Base-by-base conservation (phyloP, 2,888 invertebrate species). In the Hirudinaria manillensis region DNA sequence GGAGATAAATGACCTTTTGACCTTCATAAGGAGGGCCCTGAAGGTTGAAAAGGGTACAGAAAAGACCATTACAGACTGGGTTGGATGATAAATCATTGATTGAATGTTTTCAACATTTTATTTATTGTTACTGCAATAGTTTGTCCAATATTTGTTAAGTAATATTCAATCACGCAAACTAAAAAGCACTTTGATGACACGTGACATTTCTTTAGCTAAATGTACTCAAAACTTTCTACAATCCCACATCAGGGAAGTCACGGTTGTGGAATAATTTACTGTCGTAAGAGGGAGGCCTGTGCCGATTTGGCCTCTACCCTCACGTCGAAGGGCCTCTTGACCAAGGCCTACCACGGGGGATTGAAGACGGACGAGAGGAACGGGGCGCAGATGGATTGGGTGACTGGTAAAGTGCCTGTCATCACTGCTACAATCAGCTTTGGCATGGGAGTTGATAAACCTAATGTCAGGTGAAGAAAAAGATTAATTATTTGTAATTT, bases 401-500 rank as follows among this genome's bases (percentile, higher is more conserved):
- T 94, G 87, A 88, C 88, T 53, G 97, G 97, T 0, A 90, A 90
- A 79, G 90, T 91, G 81, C 90, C 93, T 2, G 92, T 97, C 38
- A 96, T 99, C 79, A 92, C 92, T 79, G 98, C 99, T 4, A 99
- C 99, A 0, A 91, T 98, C 76, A 96, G 96, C 82, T 99, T 99
- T 87, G 99, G 99, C 56, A 99, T 99, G 99, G 99, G 99, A 70
- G 94, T 99, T 2, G 98, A 99, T 85, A 99, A 99, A 86, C 90
- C 92, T 2, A 90, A 92, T 75, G 99, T 99, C 21, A 88, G 92
- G 90, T 90, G 79, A 66, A 72, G 32, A 27, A 27, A 13, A 36
- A n/a, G 32, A 32, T 45, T 27, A 36, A 53, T 53, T 3, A 36
- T 34, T n/a, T 36, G 16, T 27, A 7, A 36, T 34, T 1, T 70